Evolutionary conservation across 2,888 invertebrate genomes (phyloP).

Genomic region (Hydrotaea cyrtoneurina): DNA sequence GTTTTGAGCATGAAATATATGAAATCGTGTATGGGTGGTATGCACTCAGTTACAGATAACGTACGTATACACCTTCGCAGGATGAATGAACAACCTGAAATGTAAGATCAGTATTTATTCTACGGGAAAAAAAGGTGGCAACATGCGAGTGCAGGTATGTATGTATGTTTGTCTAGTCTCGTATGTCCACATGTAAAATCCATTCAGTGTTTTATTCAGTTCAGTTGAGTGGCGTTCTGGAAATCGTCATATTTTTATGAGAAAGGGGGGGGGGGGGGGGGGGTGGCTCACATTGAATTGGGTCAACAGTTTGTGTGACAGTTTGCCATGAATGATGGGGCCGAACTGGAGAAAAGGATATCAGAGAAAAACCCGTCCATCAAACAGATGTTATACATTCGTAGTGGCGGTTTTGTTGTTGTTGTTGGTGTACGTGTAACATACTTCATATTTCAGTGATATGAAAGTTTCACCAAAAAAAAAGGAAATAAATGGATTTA

Average conservation of each 20-base stretch:
- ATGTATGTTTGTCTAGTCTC: no score
- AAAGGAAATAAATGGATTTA: constrained; percentile 20
- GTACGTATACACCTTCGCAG: no score
- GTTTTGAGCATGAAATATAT: no score
- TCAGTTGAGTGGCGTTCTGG: not conserved
- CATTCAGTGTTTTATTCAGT: not conserved
- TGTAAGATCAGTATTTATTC: not conserved
- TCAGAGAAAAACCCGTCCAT: not conserved
- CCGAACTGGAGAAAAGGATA: not conserved
- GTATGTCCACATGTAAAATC: not conserved
- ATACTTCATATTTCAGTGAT: constrained; percentile 22
- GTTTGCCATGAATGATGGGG: constrained; percentile 59
- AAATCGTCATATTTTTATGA: constrained; percentile 6
- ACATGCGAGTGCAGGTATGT: no score
- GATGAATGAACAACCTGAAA: not conserved
- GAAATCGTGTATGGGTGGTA: no score
- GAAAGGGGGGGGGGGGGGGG: no score
- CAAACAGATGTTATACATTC: not conserved
- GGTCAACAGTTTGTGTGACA: constrained; percentile 64
- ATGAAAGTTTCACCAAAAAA: not conserved
- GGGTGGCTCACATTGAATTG: constrained; percentile 4
- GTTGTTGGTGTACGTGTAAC: not conserved
- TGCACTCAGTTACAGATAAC: no score
- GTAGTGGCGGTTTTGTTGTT: not conserved
- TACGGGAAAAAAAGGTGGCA: not conserved